Percentiles rank a stretch among this genome's conserved stretches.
phyloP scores from a whole-genome alignment of 2,888 invertebrate genomes.

The Adelphocoris suturalis region DNA sequence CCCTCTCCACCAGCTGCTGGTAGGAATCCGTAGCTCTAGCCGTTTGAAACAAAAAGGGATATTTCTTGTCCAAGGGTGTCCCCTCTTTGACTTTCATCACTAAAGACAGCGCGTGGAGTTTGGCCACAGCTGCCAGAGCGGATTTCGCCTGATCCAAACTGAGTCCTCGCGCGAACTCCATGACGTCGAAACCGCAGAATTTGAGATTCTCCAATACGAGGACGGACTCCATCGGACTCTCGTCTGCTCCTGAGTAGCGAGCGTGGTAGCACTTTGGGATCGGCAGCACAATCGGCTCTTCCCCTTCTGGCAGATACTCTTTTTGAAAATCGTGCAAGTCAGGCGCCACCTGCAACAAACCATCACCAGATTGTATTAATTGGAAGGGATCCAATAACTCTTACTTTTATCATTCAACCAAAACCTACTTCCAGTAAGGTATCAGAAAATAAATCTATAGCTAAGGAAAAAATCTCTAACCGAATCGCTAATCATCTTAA shows the following conservation, averaged over 20 bases:
- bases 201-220: slow-evolving; percentile 87
- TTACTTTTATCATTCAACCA: too few species aligned
- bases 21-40: slow-evolving; percentile 89
- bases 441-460: too few species aligned
- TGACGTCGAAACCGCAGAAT: slow-evolving; percentile 83
- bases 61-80: slow-evolving; percentile 80
- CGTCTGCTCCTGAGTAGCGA: slow-evolving; percentile 81
- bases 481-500: too few species aligned
- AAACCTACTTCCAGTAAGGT: too few species aligned
- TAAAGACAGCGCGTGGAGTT: slow-evolving; percentile 87
- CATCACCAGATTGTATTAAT: too few species aligned
- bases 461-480: too few species aligned
- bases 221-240: slow-evolving; percentile 83
- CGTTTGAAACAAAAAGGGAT: slow-evolving; percentile 87
- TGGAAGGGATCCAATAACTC: too few species aligned
- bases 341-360: slow-evolving; percentile 83
- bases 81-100: slow-evolving; percentile 81
- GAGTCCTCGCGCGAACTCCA: slow-evolving; percentile 85
- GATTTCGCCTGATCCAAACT: slow-evolving; percentile 84
- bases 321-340: slow-evolving; percentile 82
- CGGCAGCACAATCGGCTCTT: slow-evolving; percentile 81
- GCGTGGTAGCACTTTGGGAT: slow-evolving; percentile 86
- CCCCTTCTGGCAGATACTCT: slow-evolving; percentile 78
- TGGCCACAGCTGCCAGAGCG: slow-evolving; percentile 86
- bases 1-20: slow-evolving; percentile 87